Evolutionary conservation across 2,113 vertebrate genomes (phyloP), one percentile per base, ranked within the genome.

Genomic region (Nothocercus nigrocapillus): DNA sequence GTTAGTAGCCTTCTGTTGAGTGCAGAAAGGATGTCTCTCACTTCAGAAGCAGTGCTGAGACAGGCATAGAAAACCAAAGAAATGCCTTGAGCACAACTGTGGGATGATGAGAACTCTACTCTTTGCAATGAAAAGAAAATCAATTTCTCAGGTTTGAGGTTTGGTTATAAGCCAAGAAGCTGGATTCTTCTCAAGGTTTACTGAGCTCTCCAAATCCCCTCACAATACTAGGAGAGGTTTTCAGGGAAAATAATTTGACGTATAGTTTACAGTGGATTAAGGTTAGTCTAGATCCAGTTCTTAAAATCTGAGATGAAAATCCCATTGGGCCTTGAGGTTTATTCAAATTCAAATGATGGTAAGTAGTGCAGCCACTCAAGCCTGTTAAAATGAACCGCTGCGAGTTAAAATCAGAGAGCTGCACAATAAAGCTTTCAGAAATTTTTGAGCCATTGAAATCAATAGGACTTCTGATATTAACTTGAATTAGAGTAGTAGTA

Each of bases 171-270:
- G 70, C 96, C 95, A 95, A 92, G 81, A 93, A 94, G 78, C 62
- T 69, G 66, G 81, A 93, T 89, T 92, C 56, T 87, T 72, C 84
- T 92, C 86, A 69, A 92, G 87, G 77, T 96, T 87, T 92, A 67
- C 81, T 94, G 93, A 92, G 84, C 74, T 95, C 95, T 91, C 77
- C 74, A 96, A 94, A 97, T 95, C 91, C 78, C 87, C 74, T 94
- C 84, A 78, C 86, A 94, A 73, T 87, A 49, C 30, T 58, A 40
- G 69, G 32, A 92, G 44, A 94, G 24, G 77, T 89, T 91, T 94
- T 32, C 56, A 95, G 58, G 27, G 81, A 92, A 93, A 90, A 74
- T 36, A 85, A 58, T 20, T 27, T 85, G 81, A 94, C 91, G 61
- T 62, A 79, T 12, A 90, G 67, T 77, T 91, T 94, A 89, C 81